These are phyloP conservation scores for Thymallus thymallus DNA, from an alignment of 2,113 vertebrate genomes.

Conservation along the genomic window DNA sequence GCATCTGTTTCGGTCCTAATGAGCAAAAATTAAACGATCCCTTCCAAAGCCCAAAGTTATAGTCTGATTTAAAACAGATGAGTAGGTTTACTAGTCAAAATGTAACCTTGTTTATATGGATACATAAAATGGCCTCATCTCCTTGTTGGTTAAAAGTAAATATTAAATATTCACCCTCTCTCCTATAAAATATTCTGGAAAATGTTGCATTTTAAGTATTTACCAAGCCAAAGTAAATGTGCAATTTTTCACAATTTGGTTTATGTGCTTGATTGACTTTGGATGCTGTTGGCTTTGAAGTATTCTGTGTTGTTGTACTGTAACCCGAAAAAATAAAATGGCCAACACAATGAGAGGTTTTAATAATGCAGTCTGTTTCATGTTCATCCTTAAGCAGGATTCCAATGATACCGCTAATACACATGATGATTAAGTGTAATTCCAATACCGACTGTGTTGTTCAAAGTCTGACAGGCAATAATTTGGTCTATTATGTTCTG, in stretches of 20 bases:
- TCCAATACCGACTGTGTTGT: constrained; percentile 98
- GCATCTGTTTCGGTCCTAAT: background rate
- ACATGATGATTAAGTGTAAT: constrained; percentile 97
- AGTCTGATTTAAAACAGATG: constrained; percentile 24
- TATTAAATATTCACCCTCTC: constrained; percentile 73
- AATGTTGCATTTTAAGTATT: constrained; percentile 88
- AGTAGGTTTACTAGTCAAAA: constrained; percentile 44
- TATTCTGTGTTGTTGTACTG: constrained; percentile 86
- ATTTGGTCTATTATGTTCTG: constrained; percentile 97
- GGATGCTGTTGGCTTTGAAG: constrained; percentile 89
- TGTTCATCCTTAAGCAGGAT: constrained; percentile 90
- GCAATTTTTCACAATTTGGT: constrained; percentile 83
- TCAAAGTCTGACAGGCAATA: constrained; percentile 97
- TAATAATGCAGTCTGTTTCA: constrained; percentile 94
- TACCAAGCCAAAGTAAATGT: constrained; percentile 82
- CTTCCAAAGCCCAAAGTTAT: background rate
- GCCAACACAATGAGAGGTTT: constrained; percentile 94
- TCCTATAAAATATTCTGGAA: constrained; percentile 82
- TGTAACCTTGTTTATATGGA: constrained; percentile 40
- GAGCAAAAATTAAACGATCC: background rate
- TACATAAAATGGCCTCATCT: constrained; percentile 20
- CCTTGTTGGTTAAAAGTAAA: constrained; percentile 53
- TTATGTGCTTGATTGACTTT: constrained; percentile 88
- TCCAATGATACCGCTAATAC: constrained; percentile 80
- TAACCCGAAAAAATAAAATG: constrained; percentile 80